phyloP scores from a whole-genome alignment of 1,140 invertebrate species.

The Nylanderia fulva region DNA sequence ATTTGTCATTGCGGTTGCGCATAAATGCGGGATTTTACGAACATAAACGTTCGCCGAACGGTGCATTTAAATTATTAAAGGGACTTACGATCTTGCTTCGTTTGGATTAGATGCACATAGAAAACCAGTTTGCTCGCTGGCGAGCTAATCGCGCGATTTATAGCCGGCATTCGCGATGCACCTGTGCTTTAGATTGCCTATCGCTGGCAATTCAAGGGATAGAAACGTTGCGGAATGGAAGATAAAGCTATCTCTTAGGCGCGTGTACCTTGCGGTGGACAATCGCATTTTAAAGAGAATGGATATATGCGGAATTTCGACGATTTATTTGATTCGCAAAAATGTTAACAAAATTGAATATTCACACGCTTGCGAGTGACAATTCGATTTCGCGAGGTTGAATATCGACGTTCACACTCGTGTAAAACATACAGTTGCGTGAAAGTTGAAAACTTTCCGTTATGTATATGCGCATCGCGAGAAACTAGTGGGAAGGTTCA shows the following conservation, averaged over 20 bases:
- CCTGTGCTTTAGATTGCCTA: slow-evolving; percentile 65
- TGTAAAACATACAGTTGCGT: slow-evolving; percentile 31
- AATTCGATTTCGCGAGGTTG: slow-evolving; percentile 42
- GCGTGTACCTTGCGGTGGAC: slow-evolving; percentile 9
- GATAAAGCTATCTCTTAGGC: slow-evolving; percentile 43
- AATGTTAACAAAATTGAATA: slow-evolving; percentile 26
- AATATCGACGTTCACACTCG: slow-evolving; percentile 33
- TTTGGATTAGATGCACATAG: slow-evolving; percentile 58
- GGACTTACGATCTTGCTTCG: slow-evolving; percentile 62
- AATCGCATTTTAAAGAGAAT: slow-evolving; percentile 40
- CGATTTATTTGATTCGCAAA: slow-evolving; percentile 9
- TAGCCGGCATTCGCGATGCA: slow-evolving; percentile 63
- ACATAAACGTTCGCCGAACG: slow-evolving; percentile 54
- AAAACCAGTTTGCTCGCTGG: slow-evolving; percentile 65
- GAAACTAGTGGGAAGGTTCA: slow-evolving; percentile 39
- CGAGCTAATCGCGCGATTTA: slow-evolving; percentile 70
- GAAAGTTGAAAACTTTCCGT: slow-evolving; percentile 56
- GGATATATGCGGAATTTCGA: slow-evolving; percentile 2
- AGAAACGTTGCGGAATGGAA: slow-evolving; percentile 23
- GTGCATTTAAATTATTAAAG: slow-evolving; percentile 71
- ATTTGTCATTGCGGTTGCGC: slow-evolving; percentile 32
- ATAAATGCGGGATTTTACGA: slow-evolving; percentile 27
- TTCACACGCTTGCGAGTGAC: not conserved
- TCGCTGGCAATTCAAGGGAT: slow-evolving; percentile 10
- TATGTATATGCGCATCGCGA: slow-evolving; percentile 37